phyloP scores from a whole-genome alignment of 2,888 invertebrate species.

The Caenorhabditis drosophilae region DNA sequence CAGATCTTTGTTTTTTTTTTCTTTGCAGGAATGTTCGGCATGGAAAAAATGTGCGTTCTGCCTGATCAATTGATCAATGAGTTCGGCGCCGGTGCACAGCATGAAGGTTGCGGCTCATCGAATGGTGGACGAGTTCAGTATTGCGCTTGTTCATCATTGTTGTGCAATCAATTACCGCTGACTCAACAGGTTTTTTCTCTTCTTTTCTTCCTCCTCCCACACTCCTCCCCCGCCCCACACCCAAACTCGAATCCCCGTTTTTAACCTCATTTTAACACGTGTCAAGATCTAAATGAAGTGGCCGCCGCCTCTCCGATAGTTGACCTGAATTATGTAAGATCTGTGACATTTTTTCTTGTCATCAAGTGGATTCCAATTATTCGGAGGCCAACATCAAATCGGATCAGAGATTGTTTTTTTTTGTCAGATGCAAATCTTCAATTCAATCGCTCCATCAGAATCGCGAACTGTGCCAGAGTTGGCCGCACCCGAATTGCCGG shows the following conservation, averaged over 20 bases:
- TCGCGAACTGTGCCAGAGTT: constrained; percentile 21
- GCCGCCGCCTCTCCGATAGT: neutral
- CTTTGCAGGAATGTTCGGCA: constrained; percentile 52
- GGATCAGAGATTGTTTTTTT: too few species aligned
- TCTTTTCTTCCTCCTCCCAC: too few species aligned
- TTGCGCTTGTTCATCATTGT: constrained; percentile 53
- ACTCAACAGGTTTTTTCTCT: constrained; percentile 48
- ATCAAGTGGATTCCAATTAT: too few species aligned
- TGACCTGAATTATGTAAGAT: too few species aligned
- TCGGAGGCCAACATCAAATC: too few species aligned
- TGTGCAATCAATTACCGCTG: constrained; percentile 55
- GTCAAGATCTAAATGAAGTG: too few species aligned
- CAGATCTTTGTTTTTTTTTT: too few species aligned
- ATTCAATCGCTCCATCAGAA: constrained; percentile 13
- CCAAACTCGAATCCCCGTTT: too few species aligned
- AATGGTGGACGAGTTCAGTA: constrained; percentile 40
- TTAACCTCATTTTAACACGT: too few species aligned
- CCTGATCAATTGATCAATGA: constrained; percentile 51
- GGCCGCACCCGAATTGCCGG: constrained; percentile 28
- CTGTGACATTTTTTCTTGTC: too few species aligned
- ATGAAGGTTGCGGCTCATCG: constrained; percentile 48
- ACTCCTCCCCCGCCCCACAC: too few species aligned
- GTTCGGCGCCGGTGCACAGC: constrained; percentile 48
- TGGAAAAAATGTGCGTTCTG: constrained; percentile 64
- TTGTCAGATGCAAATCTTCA: constrained; percentile 32